A percentile compares a stretch with the other conserved stretches of the same genome.
These are phyloP conservation scores for Phlogophora meticulosa DNA, from an alignment of 2,888 invertebrate genomes.

Conservation along the genomic window DNA sequence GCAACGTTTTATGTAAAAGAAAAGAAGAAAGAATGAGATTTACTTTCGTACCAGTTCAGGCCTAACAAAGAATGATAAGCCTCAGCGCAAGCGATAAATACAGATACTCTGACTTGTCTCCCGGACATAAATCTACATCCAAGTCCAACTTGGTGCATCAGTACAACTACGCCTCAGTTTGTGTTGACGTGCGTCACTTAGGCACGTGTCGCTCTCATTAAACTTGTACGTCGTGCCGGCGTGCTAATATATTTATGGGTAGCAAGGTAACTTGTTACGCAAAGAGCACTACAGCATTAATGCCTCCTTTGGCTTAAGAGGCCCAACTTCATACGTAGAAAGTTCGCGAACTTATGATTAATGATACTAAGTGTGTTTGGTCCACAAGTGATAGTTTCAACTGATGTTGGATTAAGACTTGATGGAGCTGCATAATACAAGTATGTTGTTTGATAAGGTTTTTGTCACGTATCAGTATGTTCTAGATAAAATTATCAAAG, in stretches of 20 bases:
- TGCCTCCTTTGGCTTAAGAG: slow-evolving; percentile 77
- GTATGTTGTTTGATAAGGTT: slow-evolving; percentile 5
- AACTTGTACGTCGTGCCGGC: slow-evolving; percentile 68
- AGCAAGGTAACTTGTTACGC: slow-evolving; percentile 76
- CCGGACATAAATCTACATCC: not conserved
- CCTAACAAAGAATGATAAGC: not conserved
- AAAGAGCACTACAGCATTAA: slow-evolving; percentile 80
- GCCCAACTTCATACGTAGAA: slow-evolving; percentile 73
- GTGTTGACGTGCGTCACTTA: slow-evolving; percentile 62
- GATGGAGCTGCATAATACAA: not conserved
- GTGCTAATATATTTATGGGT: slow-evolving; percentile 80
- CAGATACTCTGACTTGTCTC: not conserved
- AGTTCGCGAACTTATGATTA: slow-evolving; percentile 80
- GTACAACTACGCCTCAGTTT: slow-evolving; percentile 36
- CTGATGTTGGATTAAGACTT: slow-evolving; percentile 49
- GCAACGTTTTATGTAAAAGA: too few species aligned
- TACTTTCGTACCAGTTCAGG: too few species aligned
- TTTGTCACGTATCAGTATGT: too few species aligned
- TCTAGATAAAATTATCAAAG: too few species aligned
- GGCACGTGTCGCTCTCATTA: slow-evolving; percentile 72
- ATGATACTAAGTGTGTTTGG: slow-evolving; percentile 71
- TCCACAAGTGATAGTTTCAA: slow-evolving; percentile 64
- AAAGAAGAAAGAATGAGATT: too few species aligned
- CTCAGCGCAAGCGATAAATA: not conserved
- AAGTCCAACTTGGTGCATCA: slow-evolving; percentile 43